Evolutionary conservation across 2,797 vertebrate genomes (phyloP).

Genomic region (Neopelma chrysocephalum): DNA sequence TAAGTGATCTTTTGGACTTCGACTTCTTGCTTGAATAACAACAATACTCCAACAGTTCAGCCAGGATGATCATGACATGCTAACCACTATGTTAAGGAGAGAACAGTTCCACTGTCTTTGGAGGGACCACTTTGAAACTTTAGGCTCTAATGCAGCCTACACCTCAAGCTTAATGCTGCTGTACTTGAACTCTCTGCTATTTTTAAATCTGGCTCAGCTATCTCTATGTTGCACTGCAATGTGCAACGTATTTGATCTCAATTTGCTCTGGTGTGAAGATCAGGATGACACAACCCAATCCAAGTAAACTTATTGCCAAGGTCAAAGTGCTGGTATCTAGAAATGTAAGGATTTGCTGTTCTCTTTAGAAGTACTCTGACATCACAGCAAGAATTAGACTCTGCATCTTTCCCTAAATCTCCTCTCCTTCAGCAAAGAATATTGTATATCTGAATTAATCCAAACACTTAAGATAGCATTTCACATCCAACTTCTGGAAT

Average conservation of each 20-base stretch:
- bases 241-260: not conserved
- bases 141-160: not conserved
- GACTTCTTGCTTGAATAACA: not conserved
- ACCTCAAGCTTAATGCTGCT: not conserved
- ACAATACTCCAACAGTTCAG: not conserved
- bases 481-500: not conserved
- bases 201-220: not conserved
- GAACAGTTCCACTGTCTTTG: not conserved
- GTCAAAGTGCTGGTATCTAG: not conserved
- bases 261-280: not conserved
- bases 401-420: not conserved
- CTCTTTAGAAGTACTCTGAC: not conserved
- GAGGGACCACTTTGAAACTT: not conserved
- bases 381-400: not conserved
- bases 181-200: not conserved
- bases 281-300: not conserved
- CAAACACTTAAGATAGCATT: not conserved
- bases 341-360: not conserved
- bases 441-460: not conserved
- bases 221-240: not conserved
- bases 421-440: not conserved
- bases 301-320: not conserved
- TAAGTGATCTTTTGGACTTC: not conserved
- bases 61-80: not conserved
- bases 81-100: not conserved